Base-by-base conservation (phyloP, 2,888 invertebrate species). In the Tenthredo livida region DNA sequence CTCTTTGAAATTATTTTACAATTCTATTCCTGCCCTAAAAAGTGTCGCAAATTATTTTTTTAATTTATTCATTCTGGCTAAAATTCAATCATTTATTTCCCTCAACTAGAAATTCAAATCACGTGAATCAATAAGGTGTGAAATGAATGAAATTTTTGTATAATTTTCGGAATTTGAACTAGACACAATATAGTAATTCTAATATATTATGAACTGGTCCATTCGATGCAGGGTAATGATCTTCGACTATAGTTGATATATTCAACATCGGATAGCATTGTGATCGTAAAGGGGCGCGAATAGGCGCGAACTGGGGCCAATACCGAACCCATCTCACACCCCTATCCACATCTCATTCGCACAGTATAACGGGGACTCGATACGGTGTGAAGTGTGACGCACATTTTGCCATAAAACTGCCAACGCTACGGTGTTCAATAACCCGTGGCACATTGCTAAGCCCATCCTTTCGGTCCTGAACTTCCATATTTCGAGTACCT, bases 371-470 rank as follows among this genome's bases (percentile, higher is more conserved):
- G 43, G 29, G 58, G 86, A 82, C 86, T 84, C 88, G 87, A 87
- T 87, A 85, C 87, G 85, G 88, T 88, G 88, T 87, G 87, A 89
- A 90, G 88, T 88, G 88, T 89, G 88, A 89, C 89, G 89, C 87
- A 87, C 87, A 87, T 65, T 67, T 88, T 86, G 88, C 88, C 89
- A 89, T 90, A 90, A 89, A 90, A 90, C 86, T 88, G 88, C 87
- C 87, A 89, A 87, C 89, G 85, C 73, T 85, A 86, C 86, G 87
- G 87, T 90, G 90, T 87, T 89, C 90, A 90, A 90, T 90, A 90
- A 89, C 90, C 89, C 89, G 89, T 87, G 86, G 85, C 80, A 86
- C 83, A 84, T 83, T 73, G 85, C 85, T 70, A 84, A 85, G 82
- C 85, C 85, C 85, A 85, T 80, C 73, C 77, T 43, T 84, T 83